These are phyloP conservation scores for Drosophila burlai DNA, from an alignment of 1,140 invertebrate genomes.

Conservation along the genomic window DNA sequence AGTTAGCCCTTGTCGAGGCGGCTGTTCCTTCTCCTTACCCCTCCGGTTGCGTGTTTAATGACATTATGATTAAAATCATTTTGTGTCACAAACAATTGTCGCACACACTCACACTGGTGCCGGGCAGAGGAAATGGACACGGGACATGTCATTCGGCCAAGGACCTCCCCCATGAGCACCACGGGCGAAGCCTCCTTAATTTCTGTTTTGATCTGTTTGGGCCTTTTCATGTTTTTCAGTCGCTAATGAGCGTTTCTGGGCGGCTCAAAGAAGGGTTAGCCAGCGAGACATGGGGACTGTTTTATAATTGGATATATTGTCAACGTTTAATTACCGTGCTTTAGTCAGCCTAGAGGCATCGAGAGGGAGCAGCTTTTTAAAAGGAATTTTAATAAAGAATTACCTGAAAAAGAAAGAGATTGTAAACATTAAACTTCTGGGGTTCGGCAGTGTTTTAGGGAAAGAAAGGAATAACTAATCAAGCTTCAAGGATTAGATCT, in stretches of 20 bases:
- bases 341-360: constrained; percentile 2
- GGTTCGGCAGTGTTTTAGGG: no score
- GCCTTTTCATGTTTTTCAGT: constrained; percentile 9
- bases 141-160: constrained; percentile 12
- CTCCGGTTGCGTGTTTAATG: constrained; percentile 73
- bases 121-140: constrained; percentile 19
- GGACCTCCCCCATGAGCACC: constrained; percentile 25
- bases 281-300: constrained; percentile 14
- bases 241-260: constrained; percentile 32
- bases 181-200: constrained; percentile 12
- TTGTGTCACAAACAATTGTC: constrained; percentile 82
- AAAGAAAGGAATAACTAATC: not conserved
- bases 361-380: not conserved
- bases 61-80: constrained; percentile 83
- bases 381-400: not conserved
- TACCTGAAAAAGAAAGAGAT: constrained; percentile 44
- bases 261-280: constrained; percentile 10
- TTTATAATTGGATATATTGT: constrained; percentile 58
- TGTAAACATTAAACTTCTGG: not conserved
- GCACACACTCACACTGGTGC: constrained; percentile 48
- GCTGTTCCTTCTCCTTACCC: not conserved
- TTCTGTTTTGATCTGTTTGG: constrained; percentile 23
- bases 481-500: not conserved
- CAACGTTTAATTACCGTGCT: constrained; percentile 22
- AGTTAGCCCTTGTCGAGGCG: constrained; percentile 26